These are phyloP conservation scores for Pseudonaja textilis DNA, from an alignment of 2,113 vertebrate genomes.

Conservation along the genomic window DNA sequence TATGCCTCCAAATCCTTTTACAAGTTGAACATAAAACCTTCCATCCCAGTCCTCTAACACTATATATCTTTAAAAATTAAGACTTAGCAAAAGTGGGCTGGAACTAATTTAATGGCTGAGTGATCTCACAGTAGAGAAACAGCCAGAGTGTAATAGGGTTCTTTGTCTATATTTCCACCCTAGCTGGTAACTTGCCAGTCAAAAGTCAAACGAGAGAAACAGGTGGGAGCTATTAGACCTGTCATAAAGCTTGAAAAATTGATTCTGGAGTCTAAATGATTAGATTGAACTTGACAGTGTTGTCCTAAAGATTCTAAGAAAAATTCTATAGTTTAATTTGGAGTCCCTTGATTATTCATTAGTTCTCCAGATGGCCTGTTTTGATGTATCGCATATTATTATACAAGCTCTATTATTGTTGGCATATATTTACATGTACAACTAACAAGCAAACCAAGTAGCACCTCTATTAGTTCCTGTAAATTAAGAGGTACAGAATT, in stretches of 20 bases:
- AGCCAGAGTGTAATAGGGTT: conserved; percentile 86
- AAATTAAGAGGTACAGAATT: conserved; percentile 43
- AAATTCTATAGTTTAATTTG: conserved; percentile 81
- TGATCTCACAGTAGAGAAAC: conserved; percentile 88
- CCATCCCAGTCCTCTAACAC: conserved; percentile 15
- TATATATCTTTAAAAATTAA: conserved; percentile 45
- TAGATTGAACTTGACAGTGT: conserved; percentile 97
- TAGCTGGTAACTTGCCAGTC: conserved; percentile 85
- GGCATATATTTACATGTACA: conserved; percentile 41
- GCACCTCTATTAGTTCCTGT: conserved; percentile 56
- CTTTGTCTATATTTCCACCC: conserved; percentile 91
- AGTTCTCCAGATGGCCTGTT: conserved; percentile 87
- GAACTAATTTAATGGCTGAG: conserved; percentile 97
- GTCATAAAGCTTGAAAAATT: conserved; percentile 99
- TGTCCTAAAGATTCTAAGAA: conserved; percentile 90
- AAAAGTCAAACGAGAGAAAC: conserved; percentile 82
- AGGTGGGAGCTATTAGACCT: conserved; percentile 97
- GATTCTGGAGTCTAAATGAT: conserved; percentile 81
- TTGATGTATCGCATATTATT: conserved; percentile 73
- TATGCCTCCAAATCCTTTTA: neutral
- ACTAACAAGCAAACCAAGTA: conserved; percentile 56
- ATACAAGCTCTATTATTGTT: conserved; percentile 61
- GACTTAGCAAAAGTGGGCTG: conserved; percentile 75
- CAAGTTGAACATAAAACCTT: neutral
- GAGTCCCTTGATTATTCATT: conserved; percentile 83